phyloP scores from a whole-genome alignment of 2,113 vertebrate genomes.

The Lampris megalopsis region DNA sequence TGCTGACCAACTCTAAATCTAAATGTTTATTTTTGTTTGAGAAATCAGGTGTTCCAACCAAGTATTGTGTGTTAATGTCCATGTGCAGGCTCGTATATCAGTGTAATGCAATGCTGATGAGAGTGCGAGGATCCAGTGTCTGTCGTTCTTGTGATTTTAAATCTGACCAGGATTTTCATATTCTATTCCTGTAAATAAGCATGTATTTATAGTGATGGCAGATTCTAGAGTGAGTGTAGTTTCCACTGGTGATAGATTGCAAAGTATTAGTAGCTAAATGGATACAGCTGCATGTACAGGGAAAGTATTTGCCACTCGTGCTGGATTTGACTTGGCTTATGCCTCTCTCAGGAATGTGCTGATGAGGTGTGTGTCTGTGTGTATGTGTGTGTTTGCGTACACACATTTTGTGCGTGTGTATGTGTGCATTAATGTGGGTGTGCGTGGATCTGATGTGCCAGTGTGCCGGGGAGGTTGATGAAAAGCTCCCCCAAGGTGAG shows the following conservation, averaged over 20 bases:
- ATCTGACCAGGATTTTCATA: conserved; percentile 34
- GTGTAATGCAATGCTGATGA: conserved; percentile 12
- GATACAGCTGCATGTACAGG: conserved; percentile 42
- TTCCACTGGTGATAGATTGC: conserved; percentile 5
- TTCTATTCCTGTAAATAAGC: conserved; percentile 50
- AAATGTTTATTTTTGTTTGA: conserved; percentile 7
- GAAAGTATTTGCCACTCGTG: conserved; percentile 32
- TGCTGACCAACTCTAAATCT: background rate
- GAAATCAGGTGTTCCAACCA: background rate
- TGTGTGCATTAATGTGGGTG: background rate
- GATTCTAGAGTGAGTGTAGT: conserved; percentile 41
- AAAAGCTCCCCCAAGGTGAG: conserved; percentile 82
- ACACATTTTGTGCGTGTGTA: background rate
- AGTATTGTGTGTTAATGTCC: conserved; percentile 17
- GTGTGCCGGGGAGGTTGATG: conserved; percentile 84
- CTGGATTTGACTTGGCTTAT: conserved; percentile 23
- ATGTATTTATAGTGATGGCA: conserved; percentile 53
- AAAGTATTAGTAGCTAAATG: conserved; percentile 40
- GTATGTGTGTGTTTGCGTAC: background rate
- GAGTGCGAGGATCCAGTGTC: conserved; percentile 46
- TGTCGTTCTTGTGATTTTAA: conserved; percentile 43
- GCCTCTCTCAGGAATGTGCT: conserved; percentile 27
- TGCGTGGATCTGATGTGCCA: conserved; percentile 74
- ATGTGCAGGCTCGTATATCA: background rate
- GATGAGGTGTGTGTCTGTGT: background rate